phyloP scores from a whole-genome alignment of 2,797 vertebrate species.

The Argyrosomus regius region DNA sequence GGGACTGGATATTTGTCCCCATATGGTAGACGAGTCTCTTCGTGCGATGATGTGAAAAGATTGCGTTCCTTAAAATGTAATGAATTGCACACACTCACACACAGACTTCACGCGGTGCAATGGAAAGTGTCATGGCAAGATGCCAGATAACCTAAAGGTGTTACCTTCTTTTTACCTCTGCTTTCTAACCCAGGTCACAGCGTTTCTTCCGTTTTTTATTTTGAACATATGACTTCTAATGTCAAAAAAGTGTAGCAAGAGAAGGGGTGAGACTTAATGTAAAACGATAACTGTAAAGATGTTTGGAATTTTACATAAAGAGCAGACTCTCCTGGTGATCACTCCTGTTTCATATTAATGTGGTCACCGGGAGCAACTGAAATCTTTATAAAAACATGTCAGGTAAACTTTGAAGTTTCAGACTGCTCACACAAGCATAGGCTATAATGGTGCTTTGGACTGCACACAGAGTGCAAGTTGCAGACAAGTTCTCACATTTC shows the following conservation, averaged over 20 bases:
- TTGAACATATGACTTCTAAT: constrained; percentile 16
- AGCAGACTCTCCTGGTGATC: background rate
- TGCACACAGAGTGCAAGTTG: constrained; percentile 60
- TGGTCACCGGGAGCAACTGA: constrained; percentile 48
- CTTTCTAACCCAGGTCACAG: constrained; percentile 8
- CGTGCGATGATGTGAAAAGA: constrained; percentile 44
- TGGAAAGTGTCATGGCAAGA: constrained; percentile 38
- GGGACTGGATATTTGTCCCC: constrained; percentile 17
- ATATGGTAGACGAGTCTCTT: constrained; percentile 20
- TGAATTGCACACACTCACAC: constrained; percentile 25
- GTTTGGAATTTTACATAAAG: constrained; percentile 14
- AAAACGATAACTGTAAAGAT: background rate
- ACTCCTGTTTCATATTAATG: constrained; percentile 36
- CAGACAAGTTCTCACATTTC: constrained; percentile 83
- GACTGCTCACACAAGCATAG: constrained; percentile 21
- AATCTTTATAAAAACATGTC: constrained; percentile 56
- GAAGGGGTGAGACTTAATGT: background rate
- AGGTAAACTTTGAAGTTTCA: constrained; percentile 44
- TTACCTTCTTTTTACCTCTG: constrained; percentile 19
- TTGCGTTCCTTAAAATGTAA: constrained; percentile 24
- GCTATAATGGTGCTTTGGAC: constrained; percentile 62
- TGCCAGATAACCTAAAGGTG: constrained; percentile 58
- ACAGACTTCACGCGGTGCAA: constrained; percentile 8
- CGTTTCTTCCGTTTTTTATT: constrained; percentile 8
- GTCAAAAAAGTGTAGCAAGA: background rate